A percentile compares a stretch with the other conserved stretches of the same genome.
These are phyloP conservation scores for Pterophyllum scalare DNA, from an alignment of 2,113 vertebrate species.

Conservation along the genomic window DNA sequence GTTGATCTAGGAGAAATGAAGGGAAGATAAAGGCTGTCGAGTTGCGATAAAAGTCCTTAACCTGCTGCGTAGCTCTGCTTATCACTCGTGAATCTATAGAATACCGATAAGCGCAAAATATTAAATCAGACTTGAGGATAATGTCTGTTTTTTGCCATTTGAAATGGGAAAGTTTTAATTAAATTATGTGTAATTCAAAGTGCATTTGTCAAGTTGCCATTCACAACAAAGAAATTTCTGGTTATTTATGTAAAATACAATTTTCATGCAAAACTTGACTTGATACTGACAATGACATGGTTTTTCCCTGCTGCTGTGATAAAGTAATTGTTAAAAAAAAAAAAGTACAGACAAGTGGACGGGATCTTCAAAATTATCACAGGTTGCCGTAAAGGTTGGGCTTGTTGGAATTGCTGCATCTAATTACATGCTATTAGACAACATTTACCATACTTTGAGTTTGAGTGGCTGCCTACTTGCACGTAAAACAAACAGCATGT, in stretches of 20 bases:
- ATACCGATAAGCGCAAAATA: conserved; percentile 6
- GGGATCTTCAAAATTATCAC: neutral
- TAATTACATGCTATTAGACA: neutral
- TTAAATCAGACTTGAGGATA: neutral
- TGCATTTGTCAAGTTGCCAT: conserved; percentile 15
- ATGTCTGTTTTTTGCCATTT: conserved; percentile 11
- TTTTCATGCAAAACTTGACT: neutral
- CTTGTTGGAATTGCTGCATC: neutral
- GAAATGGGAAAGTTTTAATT: conserved; percentile 6
- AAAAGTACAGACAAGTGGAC: neutral
- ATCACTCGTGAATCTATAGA: conserved; percentile 13
- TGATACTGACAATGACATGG: neutral
- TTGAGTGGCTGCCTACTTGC: neutral
- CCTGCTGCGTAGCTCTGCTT: conserved; percentile 10
- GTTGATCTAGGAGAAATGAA: conserved; percentile 33
- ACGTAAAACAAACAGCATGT: neutral
- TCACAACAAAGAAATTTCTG: neutral
- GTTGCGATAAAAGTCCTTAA: conserved; percentile 47
- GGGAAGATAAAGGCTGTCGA: conserved; percentile 15
- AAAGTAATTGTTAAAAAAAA: neutral
- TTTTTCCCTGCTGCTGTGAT: neutral
- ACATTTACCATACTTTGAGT: neutral
- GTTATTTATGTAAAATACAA: neutral
- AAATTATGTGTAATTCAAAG: conserved; percentile 1
- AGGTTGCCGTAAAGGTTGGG: neutral